Conservation (phyloP, 1,140 invertebrate species). For the Stenopsyche tienmushanensis region DNA sequence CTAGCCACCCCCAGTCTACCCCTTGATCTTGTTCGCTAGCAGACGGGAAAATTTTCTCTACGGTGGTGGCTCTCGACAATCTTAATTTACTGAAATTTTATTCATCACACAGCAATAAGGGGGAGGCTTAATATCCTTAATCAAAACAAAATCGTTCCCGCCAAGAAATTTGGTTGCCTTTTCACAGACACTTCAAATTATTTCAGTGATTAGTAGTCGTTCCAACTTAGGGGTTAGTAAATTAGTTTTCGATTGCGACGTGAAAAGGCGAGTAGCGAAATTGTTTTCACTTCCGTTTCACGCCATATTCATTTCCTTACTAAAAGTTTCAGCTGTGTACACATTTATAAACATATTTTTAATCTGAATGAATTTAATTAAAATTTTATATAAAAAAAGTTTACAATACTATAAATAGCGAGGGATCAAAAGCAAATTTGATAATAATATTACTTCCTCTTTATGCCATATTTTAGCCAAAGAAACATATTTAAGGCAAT, state of each 20-base stretch:
- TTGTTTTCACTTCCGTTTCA: slow-evolving; percentile 27
- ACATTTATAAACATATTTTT: background rate
- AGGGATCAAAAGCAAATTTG: no score
- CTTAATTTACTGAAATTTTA: slow-evolving; percentile 33
- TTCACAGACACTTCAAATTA: slow-evolving; percentile 26
- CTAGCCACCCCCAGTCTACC: no score
- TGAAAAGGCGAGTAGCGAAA: slow-evolving; percentile 7
- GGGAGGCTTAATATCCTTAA: slow-evolving; percentile 34
- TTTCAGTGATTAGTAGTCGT: slow-evolving; percentile 33
- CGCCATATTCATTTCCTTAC: slow-evolving; percentile 13
- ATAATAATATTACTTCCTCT: no score
- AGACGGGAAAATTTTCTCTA: no score
- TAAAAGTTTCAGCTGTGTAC: background rate
- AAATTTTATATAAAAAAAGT: background rate
- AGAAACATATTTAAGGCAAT: no score
- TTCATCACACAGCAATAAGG: slow-evolving; percentile 27
- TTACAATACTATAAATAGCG: no score
- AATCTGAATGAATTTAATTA: background rate
- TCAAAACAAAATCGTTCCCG: slow-evolving; percentile 37
- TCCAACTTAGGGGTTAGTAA: slow-evolving; percentile 2
- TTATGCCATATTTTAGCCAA: no score
- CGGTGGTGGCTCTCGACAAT: slow-evolving; percentile 5
- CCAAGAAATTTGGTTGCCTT: slow-evolving; percentile 6
- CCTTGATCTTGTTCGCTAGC: no score
- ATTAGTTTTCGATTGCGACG: slow-evolving; percentile 25